These are phyloP conservation scores for Numenius arquata DNA, from an alignment of 2,113 vertebrate genomes.

Conservation along the genomic window DNA sequence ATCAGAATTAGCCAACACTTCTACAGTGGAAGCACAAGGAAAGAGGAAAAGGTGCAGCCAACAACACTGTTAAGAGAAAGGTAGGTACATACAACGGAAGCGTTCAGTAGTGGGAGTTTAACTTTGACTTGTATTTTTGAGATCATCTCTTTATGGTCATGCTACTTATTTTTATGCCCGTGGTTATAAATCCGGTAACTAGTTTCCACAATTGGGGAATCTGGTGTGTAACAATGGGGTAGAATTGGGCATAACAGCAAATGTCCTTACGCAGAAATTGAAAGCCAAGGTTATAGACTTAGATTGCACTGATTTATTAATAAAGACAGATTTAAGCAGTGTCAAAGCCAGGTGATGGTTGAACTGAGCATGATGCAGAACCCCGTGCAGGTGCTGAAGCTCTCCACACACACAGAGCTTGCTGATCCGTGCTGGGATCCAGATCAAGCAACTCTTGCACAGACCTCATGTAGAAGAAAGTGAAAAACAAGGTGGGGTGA, in stretches of 20 bases:
- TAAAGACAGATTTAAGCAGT: neutral
- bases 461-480: neutral
- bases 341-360: neutral
- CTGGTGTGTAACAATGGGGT: neutral
- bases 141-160: neutral
- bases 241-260: neutral
- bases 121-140: neutral
- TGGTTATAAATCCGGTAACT: neutral
- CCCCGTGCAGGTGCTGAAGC: neutral
- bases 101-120: neutral
- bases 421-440: fast-evolving
- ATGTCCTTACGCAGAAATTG: neutral
- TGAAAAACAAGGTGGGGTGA: neutral
- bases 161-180: neutral
- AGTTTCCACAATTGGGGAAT: neutral
- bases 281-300: neutral
- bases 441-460: neutral
- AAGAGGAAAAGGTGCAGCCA: neutral
- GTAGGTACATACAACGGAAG: neutral
- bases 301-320: neutral
- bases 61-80: neutral
- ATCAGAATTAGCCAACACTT: neutral
- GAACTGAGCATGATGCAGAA: neutral
- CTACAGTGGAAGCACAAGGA: neutral
- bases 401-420: neutral